These are phyloP conservation scores for Maniola jurtina DNA, from an alignment of 1,140 invertebrate species.

Conservation along the genomic window DNA sequence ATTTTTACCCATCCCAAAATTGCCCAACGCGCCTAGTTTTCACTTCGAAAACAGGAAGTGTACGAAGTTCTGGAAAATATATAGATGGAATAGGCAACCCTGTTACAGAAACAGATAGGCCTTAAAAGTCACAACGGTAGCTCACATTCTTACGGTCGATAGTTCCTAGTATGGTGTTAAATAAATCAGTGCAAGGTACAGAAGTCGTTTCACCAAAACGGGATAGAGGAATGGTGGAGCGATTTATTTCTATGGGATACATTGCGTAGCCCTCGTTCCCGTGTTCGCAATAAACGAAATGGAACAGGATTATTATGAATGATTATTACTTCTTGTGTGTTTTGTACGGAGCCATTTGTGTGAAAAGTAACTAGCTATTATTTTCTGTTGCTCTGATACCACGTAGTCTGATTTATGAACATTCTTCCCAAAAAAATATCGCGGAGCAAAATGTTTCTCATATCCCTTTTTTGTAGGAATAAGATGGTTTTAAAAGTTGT, in stretches of 20 bases:
- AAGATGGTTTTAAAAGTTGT: neutral
- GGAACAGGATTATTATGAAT: slow-evolving; percentile 34
- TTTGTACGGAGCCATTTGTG: slow-evolving; percentile 22
- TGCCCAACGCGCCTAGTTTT: too few species aligned
- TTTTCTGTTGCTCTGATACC: slow-evolving; percentile 11
- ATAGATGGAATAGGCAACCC: slow-evolving; percentile 3
- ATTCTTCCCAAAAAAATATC: neutral
- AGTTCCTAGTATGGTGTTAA: slow-evolving; percentile 54
- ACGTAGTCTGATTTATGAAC: slow-evolving; percentile 2
- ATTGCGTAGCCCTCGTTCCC: slow-evolving; percentile 36
- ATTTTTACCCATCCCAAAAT: too few species aligned
- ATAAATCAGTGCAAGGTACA: slow-evolving; percentile 61
- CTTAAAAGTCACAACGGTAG: slow-evolving; percentile 29
- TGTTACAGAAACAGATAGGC: slow-evolving; percentile 16
- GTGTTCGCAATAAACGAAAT: slow-evolving; percentile 38
- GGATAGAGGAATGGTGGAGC: slow-evolving; percentile 54
- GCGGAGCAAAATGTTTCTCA: neutral
- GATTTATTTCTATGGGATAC: slow-evolving; percentile 55
- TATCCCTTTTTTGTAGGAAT: neutral
- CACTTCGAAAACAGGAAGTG: too few species aligned
- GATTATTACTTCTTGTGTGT: slow-evolving; percentile 25
- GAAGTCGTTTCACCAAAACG: slow-evolving; percentile 64
- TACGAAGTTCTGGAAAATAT: too few species aligned
- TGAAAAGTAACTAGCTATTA: slow-evolving; percentile 29
- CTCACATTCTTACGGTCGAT: slow-evolving; percentile 48